Conservation (phyloP, 2,113 vertebrate species). For the Nibea albiflora region DNA sequence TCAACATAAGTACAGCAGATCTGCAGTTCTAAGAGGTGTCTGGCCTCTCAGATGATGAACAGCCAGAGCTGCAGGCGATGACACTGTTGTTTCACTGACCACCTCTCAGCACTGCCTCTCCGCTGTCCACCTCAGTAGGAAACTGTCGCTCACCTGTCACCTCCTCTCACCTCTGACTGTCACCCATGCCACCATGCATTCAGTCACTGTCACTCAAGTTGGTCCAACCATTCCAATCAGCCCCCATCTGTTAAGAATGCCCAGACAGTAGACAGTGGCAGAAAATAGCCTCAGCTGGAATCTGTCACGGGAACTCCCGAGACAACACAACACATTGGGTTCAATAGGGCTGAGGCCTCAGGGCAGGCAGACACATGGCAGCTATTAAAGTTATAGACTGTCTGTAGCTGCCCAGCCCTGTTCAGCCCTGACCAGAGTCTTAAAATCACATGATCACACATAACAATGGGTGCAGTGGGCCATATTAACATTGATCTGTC, state of each 20-base stretch:
- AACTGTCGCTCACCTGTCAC: constrained; percentile 66
- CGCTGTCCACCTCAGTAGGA: constrained; percentile 36
- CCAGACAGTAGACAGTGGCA: constrained; percentile 76
- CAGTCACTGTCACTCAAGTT: constrained; percentile 56
- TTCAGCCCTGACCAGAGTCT: constrained; percentile 37
- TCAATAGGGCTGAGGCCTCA: constrained; percentile 59
- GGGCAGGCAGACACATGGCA: constrained; percentile 69
- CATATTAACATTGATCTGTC: constrained; percentile 31
- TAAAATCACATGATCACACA: constrained; percentile 42
- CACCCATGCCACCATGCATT: constrained; percentile 41
- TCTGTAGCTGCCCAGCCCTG: constrained; percentile 44
- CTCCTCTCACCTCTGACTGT: constrained; percentile 53
- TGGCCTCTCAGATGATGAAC: constrained; percentile 40
- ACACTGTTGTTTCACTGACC: constrained; percentile 40
- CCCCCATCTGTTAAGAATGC: constrained; percentile 60
- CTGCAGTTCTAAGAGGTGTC: constrained; percentile 33
- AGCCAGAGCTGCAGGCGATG: constrained; percentile 31
- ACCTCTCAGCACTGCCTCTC: constrained; percentile 3
- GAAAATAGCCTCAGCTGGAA: constrained; percentile 80
- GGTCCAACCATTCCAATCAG: constrained; percentile 39
- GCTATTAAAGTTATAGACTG: constrained; percentile 68
- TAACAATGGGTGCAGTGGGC: constrained; percentile 22
- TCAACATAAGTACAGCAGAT: constrained; percentile 26
- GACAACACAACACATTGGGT: constrained; percentile 65
- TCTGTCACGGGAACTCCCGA: constrained; percentile 72